A percentile compares a stretch with the other conserved stretches of the same genome.
Evolutionary conservation across 2,888 invertebrate genomes (phyloP).

Genomic region (Embidobia sp.): DNA sequence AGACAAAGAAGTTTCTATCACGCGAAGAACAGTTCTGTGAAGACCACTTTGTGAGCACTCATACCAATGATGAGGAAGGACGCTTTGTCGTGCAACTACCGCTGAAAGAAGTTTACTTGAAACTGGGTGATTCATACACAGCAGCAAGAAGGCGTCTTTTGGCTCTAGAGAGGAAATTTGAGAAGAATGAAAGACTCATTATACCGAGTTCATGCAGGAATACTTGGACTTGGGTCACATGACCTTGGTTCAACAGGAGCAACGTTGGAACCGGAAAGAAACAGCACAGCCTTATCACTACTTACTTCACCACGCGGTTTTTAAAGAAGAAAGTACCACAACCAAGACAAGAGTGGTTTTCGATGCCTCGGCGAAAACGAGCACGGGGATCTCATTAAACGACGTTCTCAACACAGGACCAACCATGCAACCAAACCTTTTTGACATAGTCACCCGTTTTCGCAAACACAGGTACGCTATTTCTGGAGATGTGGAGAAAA

Average conservation of each 20-base stretch:
- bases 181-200: constrained; percentile 12
- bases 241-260: not conserved
- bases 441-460: constrained; percentile 68
- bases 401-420: constrained; percentile 64
- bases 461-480: constrained; percentile 65
- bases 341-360: constrained; percentile 15
- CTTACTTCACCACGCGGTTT: constrained; percentile 73
- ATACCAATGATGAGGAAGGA: constrained; percentile 41
- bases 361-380: too few relatives aligned
- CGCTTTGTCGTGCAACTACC: constrained; percentile 35
- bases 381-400: too few relatives aligned
- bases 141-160: constrained; percentile 22
- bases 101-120: constrained; percentile 8
- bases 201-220: constrained; percentile 38
- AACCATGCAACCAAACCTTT: constrained; percentile 66
- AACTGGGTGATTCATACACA: constrained; percentile 16
- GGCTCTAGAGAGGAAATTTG: constrained; percentile 18
- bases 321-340: constrained; percentile 65
- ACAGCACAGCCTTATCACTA: constrained; percentile 63
- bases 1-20: constrained; percentile 30
- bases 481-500: constrained; percentile 67
- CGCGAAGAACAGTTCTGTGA: constrained; percentile 61
- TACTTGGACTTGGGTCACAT: constrained; percentile 63
- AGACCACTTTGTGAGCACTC: constrained; percentile 45
- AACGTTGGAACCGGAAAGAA: not conserved